These are phyloP conservation scores for Leptinotarsa haldemani DNA, from an alignment of 2,888 invertebrate species.

Conservation along the genomic window DNA sequence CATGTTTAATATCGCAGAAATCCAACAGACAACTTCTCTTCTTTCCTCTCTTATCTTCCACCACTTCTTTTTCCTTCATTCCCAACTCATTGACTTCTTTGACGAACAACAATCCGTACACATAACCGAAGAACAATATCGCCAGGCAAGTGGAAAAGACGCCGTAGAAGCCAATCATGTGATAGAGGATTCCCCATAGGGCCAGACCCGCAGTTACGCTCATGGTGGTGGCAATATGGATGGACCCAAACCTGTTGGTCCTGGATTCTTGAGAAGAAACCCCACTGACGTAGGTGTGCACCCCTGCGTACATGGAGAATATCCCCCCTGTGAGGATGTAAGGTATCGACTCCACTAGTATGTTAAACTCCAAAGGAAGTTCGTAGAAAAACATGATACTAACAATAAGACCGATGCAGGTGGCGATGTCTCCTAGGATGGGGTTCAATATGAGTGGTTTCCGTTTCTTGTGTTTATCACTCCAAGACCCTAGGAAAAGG, in stretches of 20 bases:
- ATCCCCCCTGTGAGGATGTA: constrained; percentile 70
- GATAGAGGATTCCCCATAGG: constrained; percentile 67
- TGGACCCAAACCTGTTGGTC: constrained; percentile 72
- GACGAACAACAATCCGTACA: constrained; percentile 66
- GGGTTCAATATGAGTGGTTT: constrained; percentile 72
- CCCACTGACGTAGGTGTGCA: constrained; percentile 73
- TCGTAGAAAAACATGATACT: constrained; percentile 70
- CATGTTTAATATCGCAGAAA: constrained; percentile 65
- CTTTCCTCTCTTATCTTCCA: constrained; percentile 36
- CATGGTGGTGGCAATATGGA: constrained; percentile 65
- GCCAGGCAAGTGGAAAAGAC: constrained; percentile 66
- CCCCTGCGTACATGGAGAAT: constrained; percentile 70
- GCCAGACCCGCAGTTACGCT: constrained; percentile 67
- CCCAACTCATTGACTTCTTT: constrained; percentile 43
- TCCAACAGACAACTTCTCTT: constrained; percentile 52
- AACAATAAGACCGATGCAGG: constrained; percentile 67
- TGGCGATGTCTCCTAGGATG: constrained; percentile 68
- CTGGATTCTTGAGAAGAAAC: constrained; percentile 69
- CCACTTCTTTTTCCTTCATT: constrained; percentile 22
- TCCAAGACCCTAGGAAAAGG: constrained; percentile 73
- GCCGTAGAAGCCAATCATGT: constrained; percentile 67
- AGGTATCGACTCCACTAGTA: constrained; percentile 69
- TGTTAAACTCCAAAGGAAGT: constrained; percentile 68
- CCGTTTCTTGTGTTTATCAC: constrained; percentile 69
- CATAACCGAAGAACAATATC: constrained; percentile 66